Base-by-base conservation (phyloP, 2,888 invertebrate genomes). In the Drosophila antonietae region DNA sequence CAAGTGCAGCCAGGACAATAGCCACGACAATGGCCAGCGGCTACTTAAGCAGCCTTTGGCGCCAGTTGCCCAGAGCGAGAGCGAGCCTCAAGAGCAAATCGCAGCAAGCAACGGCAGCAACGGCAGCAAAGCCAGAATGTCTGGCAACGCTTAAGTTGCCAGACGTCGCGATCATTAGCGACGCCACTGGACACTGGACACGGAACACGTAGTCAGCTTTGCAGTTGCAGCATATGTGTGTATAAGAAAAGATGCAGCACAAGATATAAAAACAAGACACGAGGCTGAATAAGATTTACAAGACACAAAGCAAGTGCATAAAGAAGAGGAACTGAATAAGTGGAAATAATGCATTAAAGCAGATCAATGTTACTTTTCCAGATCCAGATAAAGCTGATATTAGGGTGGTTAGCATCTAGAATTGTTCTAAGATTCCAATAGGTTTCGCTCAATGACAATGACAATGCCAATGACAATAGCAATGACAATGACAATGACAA, bases 41-140 rank as follows among this genome's bases (percentile, higher is more conserved):
- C 87, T 80, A 88, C 89, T 85, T 86, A 88, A 73, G 87, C 74
- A 78, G 83, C 72, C 69, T 65, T 51, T 73, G 85, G 90, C 86
- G 90, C 89, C 86, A 87, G 65, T 68, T 69, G 47, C 49, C 52
- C 35, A 12, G 31, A 18, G 12, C 1, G 35, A 20, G 46, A 15
- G 15, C 2, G 39, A 15, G 12, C 23, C 46, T 46, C 59, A 51
- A 37, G 20, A 12, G 43, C 18, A 59, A 52, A n/a, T 14, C 39
- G 14, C 3, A 23, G 20, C 20, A n/a, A 43, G 23, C 44, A 15
- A 18, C 23, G 15, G 28, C 28, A 43, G 23, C 44, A 15, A 18
- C 23, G 15, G 28, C 28, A 28, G 56, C 58, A 84, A 81, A 90
- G 90, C 89, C 91, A 83, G 58, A 88, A 83, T 91, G 90, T 90